These are phyloP conservation scores for Chaetodon auriga DNA, from an alignment of 2,113 vertebrate species.

Conservation along the genomic window DNA sequence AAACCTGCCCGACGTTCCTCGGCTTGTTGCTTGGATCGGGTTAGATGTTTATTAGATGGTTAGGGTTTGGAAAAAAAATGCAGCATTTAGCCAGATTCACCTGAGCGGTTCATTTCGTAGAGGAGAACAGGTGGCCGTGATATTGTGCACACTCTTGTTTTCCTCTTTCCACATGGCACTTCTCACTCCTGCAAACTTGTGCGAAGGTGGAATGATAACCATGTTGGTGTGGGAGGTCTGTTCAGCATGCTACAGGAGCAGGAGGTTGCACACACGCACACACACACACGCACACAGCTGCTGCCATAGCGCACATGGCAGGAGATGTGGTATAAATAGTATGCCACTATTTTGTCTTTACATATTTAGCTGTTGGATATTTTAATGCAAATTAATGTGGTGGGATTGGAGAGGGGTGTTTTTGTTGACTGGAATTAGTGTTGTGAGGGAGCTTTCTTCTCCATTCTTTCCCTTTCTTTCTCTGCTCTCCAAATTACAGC, in stretches of 20 bases:
- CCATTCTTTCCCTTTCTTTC: slow-evolving; percentile 80
- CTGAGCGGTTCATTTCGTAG: neutral
- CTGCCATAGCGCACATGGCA: slow-evolving; percentile 45
- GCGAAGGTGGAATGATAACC: slow-evolving; percentile 54
- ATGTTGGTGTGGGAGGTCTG: slow-evolving; percentile 70
- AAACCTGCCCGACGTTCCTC: too few relatives aligned
- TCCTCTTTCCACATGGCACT: slow-evolving; percentile 23
- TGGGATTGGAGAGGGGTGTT: slow-evolving; percentile 77
- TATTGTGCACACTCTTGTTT: slow-evolving; percentile 4
- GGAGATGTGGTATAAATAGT: slow-evolving; percentile 70
- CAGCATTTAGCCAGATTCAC: neutral
- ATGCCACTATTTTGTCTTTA: slow-evolving; percentile 77
- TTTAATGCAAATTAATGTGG: slow-evolving; percentile 82
- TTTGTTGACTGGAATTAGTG: slow-evolving; percentile 86
- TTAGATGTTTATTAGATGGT: too few relatives aligned
- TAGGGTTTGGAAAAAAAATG: too few relatives aligned
- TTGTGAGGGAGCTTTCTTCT: slow-evolving; percentile 80
- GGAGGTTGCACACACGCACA: slow-evolving; percentile 24
- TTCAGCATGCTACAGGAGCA: slow-evolving; percentile 29
- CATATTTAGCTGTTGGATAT: slow-evolving; percentile 83
- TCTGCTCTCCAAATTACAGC: slow-evolving; percentile 84
- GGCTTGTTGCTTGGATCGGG: too few relatives aligned
- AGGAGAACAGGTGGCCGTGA: slow-evolving; percentile 27
- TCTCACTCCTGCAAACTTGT: slow-evolving; percentile 28
- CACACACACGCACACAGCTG: slow-evolving; percentile 31